These are phyloP conservation scores for Diachrysia chrysitis DNA, from an alignment of 2,888 invertebrate species.

Conservation along the genomic window DNA sequence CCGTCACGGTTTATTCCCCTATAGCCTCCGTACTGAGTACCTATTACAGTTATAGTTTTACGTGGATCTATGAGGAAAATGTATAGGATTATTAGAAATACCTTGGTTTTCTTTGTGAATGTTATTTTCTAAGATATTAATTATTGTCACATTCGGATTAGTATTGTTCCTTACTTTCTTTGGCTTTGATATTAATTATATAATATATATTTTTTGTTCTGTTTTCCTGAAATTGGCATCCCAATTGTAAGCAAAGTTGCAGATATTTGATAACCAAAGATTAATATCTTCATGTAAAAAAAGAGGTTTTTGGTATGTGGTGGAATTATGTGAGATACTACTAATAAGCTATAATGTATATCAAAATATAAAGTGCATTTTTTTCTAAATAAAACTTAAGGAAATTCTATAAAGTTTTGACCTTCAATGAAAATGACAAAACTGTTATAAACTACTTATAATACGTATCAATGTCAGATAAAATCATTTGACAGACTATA, in stretches of 20 bases:
- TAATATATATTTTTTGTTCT: neutral
- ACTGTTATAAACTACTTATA: neutral
- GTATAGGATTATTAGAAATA: constrained; percentile 5
- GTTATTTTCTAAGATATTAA: neutral
- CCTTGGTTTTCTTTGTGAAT: constrained; percentile 1
- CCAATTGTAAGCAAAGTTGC: too few relatives aligned
- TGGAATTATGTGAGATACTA: too few relatives aligned
- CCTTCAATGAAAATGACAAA: neutral
- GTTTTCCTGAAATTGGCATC: neutral
- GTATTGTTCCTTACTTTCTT: neutral
- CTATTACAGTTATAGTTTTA: neutral
- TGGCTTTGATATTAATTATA: neutral
- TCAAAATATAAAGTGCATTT: too few relatives aligned
- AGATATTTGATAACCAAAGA: too few relatives aligned
- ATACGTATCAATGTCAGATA: neutral
- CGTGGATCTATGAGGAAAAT: constrained; percentile 12
- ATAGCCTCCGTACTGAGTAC: neutral
- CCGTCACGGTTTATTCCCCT: constrained; percentile 8
- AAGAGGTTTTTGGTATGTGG: too few relatives aligned
- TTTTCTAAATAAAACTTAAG: too few relatives aligned
- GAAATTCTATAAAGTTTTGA: too few relatives aligned
- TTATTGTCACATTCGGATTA: neutral
- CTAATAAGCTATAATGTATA: too few relatives aligned
- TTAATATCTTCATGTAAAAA: too few relatives aligned
- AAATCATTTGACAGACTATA: neutral